A percentile compares a stretch with the other conserved stretches of the same genome.
phyloP scores from a whole-genome alignment of 2,113 vertebrate species.

The Pionites leucogaster region DNA sequence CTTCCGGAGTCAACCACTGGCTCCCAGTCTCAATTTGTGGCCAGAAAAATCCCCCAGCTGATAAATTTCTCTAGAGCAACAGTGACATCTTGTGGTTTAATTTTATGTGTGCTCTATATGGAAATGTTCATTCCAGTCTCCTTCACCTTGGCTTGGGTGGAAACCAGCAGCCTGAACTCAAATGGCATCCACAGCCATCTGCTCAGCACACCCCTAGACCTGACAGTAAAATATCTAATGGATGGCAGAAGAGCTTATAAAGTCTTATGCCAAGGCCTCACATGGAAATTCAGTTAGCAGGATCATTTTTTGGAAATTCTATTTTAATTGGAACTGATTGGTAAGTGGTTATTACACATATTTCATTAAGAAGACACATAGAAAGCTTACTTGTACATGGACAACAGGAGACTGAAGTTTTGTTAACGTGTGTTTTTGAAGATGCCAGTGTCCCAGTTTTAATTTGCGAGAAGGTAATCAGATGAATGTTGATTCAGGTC shows the following conservation, averaged over 20 bases:
- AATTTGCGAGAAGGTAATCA: neutral
- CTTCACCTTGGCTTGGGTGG: neutral
- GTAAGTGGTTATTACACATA: neutral
- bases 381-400: neutral
- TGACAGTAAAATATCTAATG: neutral
- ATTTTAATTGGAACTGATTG: conserved; percentile 38
- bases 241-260: neutral
- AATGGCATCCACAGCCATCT: neutral
- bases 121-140: neutral
- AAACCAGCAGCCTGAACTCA: neutral
- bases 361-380: neutral
- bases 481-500: neutral
- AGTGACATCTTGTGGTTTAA: conserved; percentile 75
- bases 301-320: neutral
- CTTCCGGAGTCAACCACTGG: neutral
- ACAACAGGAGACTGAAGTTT: neutral
- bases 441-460: neutral
- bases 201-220: neutral
- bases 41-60: neutral
- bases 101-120: neutral
- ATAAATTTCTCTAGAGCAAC: conserved; percentile 50
- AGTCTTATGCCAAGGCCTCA: neutral
- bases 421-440: neutral
- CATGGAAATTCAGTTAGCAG: neutral
- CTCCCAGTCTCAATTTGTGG: neutral